phyloP scores from a whole-genome alignment of 2,888 invertebrate genomes.

The Ceramica pisi region DNA sequence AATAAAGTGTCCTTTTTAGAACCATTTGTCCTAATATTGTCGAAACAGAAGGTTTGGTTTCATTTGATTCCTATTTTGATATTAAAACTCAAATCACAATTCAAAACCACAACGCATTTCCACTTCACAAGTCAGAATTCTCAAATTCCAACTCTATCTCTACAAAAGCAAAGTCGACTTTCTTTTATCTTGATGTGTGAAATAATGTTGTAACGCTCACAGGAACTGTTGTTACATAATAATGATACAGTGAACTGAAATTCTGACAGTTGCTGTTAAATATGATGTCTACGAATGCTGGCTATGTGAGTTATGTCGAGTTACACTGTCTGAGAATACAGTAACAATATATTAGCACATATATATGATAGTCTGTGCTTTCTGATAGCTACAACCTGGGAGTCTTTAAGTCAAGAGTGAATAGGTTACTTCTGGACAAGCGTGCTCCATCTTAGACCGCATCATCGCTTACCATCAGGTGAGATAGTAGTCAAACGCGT shows the following conservation, averaged over 20 bases:
- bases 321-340: slow-evolving; percentile 27
- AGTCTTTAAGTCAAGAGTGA: too few species aligned
- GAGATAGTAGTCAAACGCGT: too few species aligned
- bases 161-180: slow-evolving; percentile 4
- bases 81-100: slow-evolving; percentile 20
- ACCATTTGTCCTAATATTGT: too few species aligned
- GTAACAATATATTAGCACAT: neutral
- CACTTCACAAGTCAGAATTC: neutral
- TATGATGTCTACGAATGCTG: slow-evolving; percentile 57
- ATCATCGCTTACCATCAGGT: too few species aligned
- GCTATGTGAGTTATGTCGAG: slow-evolving; percentile 51
- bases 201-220: slow-evolving; percentile 44
- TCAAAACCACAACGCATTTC: slow-evolving; percentile 26
- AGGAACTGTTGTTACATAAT: slow-evolving; percentile 55
- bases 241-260: slow-evolving; percentile 62
- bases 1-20: too few species aligned
- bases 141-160: neutral
- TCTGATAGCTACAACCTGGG: too few species aligned
- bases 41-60: neutral
- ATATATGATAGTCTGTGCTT: too few species aligned
- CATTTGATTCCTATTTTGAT: neutral
- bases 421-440: too few species aligned
- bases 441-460: too few species aligned
- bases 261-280: slow-evolving; percentile 60
- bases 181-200: slow-evolving; percentile 16